Evolutionary conservation across 1,140 invertebrate genomes (phyloP).

Genomic region (Drosophila tropicalis): DNA sequence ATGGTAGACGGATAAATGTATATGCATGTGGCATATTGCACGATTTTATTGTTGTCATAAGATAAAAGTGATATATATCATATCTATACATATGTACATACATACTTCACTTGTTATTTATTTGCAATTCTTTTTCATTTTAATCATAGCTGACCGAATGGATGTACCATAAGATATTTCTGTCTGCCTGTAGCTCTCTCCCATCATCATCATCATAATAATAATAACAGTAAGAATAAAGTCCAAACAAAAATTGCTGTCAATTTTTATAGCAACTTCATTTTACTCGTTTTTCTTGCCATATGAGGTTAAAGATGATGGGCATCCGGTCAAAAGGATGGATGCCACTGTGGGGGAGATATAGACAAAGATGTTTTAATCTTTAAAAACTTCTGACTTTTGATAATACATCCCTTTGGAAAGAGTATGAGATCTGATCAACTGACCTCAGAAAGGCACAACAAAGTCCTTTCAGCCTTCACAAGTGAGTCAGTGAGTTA

Average conservation of each 20-base stretch:
- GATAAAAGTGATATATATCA: not conserved
- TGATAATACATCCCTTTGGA: no score
- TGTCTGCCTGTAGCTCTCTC: not conserved
- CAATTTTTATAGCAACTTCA: slow-evolving; percentile 45
- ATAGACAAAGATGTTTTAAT: no score
- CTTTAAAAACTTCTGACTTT: no score
- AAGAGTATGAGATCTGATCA: no score
- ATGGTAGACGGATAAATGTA: not conserved
- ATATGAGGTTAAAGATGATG: no score
- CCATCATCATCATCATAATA: not conserved
- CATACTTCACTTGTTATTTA: slow-evolving; percentile 48
- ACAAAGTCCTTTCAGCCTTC: no score
- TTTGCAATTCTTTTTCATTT: slow-evolving; percentile 46
- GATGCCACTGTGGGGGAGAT: not conserved
- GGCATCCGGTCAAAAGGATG: no score
- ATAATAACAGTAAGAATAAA: slow-evolving; percentile 52
- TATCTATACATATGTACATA: no score
- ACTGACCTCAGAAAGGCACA: no score
- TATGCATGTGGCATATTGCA: not conserved
- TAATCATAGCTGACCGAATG: slow-evolving; percentile 38
- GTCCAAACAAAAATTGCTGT: slow-evolving; percentile 56
- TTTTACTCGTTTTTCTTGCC: not conserved
- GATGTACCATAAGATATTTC: not conserved
- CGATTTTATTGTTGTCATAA: slow-evolving; percentile 47
- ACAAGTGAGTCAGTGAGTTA: no score